A percentile compares a stretch with the other conserved stretches of the same genome.
These are phyloP conservation scores for Oreochromis tanganicae DNA, from an alignment of 2,113 vertebrate species.

Conservation along the genomic window DNA sequence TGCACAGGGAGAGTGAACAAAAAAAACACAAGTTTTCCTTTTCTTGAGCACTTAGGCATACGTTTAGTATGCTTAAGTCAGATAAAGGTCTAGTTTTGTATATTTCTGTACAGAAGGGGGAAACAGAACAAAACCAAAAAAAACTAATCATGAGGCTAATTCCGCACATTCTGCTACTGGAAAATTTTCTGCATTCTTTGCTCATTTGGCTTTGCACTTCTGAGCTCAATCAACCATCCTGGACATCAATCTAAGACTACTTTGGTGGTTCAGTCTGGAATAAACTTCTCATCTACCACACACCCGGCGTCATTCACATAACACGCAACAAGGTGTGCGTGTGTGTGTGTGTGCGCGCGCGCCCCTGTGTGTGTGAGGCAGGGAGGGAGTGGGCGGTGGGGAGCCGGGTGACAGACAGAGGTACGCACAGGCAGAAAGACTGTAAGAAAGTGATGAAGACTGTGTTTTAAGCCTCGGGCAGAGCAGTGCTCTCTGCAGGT, in stretches of 20 bases:
- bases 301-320: constrained; percentile 43
- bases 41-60: constrained; percentile 24
- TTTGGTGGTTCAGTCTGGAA: neutral
- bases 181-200: constrained; percentile 11
- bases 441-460: constrained; percentile 42
- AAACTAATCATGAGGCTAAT: constrained; percentile 13
- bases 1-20: constrained; percentile 25
- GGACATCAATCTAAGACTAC: constrained; percentile 21
- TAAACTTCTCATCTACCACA: constrained; percentile 47
- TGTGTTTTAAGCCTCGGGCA: constrained; percentile 59
- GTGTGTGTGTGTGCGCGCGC: neutral
- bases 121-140: neutral
- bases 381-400: neutral
- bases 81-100: neutral
- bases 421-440: constrained; percentile 21
- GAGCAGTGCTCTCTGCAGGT: constrained; percentile 61
- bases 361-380: neutral
- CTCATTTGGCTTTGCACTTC: constrained; percentile 11
- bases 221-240: neutral
- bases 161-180: neutral
- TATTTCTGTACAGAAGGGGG: neutral
- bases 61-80: neutral
- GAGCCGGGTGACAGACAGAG: neutral
- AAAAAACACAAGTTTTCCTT: constrained; percentile 7
- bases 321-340: constrained; percentile 34